Percentiles rank a stretch among this genome's conserved stretches.
phyloP scores from a whole-genome alignment of 2,797 vertebrate genomes.

The Scarus forsteni region DNA sequence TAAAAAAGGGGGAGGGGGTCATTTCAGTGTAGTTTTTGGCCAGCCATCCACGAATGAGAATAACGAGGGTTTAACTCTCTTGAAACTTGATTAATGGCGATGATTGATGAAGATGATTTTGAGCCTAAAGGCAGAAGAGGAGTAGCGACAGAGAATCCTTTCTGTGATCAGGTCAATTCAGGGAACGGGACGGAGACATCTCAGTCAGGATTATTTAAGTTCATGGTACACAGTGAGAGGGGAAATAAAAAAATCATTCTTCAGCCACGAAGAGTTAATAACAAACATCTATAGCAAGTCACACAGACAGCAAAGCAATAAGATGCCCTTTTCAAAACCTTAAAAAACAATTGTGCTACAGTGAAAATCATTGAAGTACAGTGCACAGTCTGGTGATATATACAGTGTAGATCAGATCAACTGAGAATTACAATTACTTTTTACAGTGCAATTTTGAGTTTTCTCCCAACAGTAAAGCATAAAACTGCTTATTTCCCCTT shows the following conservation, averaged over 20 bases:
- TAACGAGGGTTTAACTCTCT: neutral
- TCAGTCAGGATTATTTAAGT: neutral
- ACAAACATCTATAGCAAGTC: constrained; percentile 39
- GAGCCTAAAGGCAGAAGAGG: neutral
- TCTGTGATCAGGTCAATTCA: neutral
- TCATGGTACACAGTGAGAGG: neutral
- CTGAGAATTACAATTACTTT: constrained; percentile 32
- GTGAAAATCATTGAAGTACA: constrained; percentile 44
- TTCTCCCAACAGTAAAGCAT: constrained; percentile 18
- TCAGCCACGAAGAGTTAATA: constrained; percentile 25
- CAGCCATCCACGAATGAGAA: neutral
- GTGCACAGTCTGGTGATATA: constrained; percentile 53
- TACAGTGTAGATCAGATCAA: constrained; percentile 46
- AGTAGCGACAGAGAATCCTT: neutral
- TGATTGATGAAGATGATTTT: neutral
- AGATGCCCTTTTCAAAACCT: constrained; percentile 45
- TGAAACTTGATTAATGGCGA: neutral
- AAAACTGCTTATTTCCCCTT: constrained; percentile 17
- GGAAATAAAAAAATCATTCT: constrained; percentile 19
- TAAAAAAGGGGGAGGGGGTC: neutral
- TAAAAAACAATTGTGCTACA: constrained; percentile 48
- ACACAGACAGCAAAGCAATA: constrained; percentile 16
- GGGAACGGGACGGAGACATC: neutral
- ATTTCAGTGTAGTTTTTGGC: neutral
- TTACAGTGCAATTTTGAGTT: constrained; percentile 59